Evolutionary conservation across 92 coral and sea anemone genomes (phyloP), one percentile per base, ranked within the genome.

Genomic region (Pocillopora meandrina): DNA sequence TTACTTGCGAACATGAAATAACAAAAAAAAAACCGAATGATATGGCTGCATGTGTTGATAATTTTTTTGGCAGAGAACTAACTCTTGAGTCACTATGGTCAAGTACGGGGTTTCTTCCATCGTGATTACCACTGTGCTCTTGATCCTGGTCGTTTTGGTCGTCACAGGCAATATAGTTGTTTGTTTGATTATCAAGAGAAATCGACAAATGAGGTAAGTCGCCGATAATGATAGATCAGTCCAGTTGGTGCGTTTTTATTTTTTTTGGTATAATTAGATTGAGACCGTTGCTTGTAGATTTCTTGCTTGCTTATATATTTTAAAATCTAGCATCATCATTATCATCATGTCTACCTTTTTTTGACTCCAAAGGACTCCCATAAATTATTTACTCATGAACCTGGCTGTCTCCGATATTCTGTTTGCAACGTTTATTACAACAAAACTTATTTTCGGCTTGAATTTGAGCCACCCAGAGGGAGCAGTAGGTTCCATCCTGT

Each of bases 161-260:
- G 6, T 80, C 10, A 64, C 67, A 52, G 75, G 83, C 66, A 79
- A 79, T 64, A 23, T 62, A 7, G 7, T 66, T 21, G 74, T 79
- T 65, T 79, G 83, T 66, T 15, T 52, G 20, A 61, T 79, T 49
- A 35, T 79, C 36, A 15, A 65, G 47, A 65, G 72, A 23, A 52
- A 79, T 66, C 72, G 26, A 12, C 74, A 79, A 10, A 66, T 79
- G 75, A 79, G 83, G 83, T 79, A 79, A 12, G 52, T 42, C 52
- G 72, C 42, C 1, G 3, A 13, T 1, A 26, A 31, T 13, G n/a
- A 14, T 31, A 68, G 7, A 68, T 0, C 16, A 26, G 20, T 31
- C 16, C 3, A 12, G 18, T 33, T 23, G 5, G 33, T 9, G 68
- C 21, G 23, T 3, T 65, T 9, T 3, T 12, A 9, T 63, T 9